Base-by-base conservation (phyloP, 1,140 invertebrate genomes). In the Chironomus striatipennis region DNA sequence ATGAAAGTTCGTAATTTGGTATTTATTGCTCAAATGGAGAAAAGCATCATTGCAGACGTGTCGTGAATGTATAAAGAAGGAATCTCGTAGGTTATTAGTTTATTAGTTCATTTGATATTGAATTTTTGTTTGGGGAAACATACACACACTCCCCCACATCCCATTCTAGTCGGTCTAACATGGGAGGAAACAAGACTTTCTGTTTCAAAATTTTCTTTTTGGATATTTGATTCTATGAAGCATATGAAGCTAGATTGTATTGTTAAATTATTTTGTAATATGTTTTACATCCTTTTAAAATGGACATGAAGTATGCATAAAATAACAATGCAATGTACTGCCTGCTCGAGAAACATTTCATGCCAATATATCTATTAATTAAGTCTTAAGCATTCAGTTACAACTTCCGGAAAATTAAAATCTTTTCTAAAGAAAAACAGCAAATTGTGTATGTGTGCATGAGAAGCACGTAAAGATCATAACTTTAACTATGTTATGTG, bases 1-100 rank as follows among this genome's bases (percentile, higher is more conserved):
- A 70, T 70, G 65, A 70, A 70, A 70, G 18, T 70, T 17, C 7
- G 65, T 70, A 70, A 70, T 70, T 70, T 70, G 65, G 17, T 70
- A 70, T 70, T 70, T 70, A 70, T 70, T 70, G 65, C 47, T 57
- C 47, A n/a, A 57, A 57, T 15, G 2, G 65, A 18, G 20, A 70
- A 70, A 70, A 18, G 18, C 17, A 70, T 18, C n/a, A 70, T n/a
- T 57, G 47, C 9, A 20, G 9, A 70, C 65, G 65, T 70, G 65
- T 9, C 18, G 18, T 70, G 65, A 18, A 70, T 70, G 17, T 20
- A 20, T 21, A 8, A 17, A 70, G 10, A 10, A 20, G 9, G 20
- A 18, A 70, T 70, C 9, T 18, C 65, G 17, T n/a, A 70, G 65
- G 17, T 70, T 70, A 18, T 70, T 20, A 70, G 65, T 18, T 70